Base-by-base conservation (phyloP, 1,140 invertebrate species). In the Adoxophyes honmai region DNA sequence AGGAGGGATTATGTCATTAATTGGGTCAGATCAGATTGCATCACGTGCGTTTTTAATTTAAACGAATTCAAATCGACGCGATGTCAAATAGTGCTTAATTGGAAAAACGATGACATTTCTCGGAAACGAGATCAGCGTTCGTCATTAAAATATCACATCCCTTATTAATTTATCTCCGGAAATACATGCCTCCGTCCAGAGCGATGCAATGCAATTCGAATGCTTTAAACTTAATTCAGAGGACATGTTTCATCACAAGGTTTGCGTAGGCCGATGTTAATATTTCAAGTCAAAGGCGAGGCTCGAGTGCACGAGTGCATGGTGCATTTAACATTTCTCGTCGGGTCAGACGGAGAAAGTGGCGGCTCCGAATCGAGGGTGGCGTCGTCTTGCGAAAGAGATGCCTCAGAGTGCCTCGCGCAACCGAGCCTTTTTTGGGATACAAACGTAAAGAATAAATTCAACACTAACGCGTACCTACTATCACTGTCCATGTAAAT, bases 11-110 rank as follows among this genome's bases (percentile, higher is more conserved):
- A 78, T 21, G 81, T 82, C 74, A 74, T 80, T 79, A 82, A 85
- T 81, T 85, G 75, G 73, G 81, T 78, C 69, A 74, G 73, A 82
- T 78, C 69, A 75, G 73, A 82, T 78, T 68, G 74, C 71, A 80
- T 59, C 71, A 72, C 66, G 68, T 64, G 69, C 51, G 75, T 75
- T 70, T 76, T 73, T 77, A 64, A 71, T 74, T 75, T 66, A 66
- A 70, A 62, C 56, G 62, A 66, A 71, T 73, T 76, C 68, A 64
- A 73, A 73, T 68, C 44, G 58, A 56, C 60, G 55, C 61, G 48
- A 64, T 62, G 62, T 33, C 62, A 65, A 70, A 69, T 59, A 59
- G 48, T 48, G 57, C 58, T 67, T 73, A 65, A 70, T 70, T 64
- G 59, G 59, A 57, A 54, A 62, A 64, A 55, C 62, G 39, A 64